Evolutionary conservation across 2,113 vertebrate genomes (phyloP).

Genomic region (Toxostoma redivivum): DNA sequence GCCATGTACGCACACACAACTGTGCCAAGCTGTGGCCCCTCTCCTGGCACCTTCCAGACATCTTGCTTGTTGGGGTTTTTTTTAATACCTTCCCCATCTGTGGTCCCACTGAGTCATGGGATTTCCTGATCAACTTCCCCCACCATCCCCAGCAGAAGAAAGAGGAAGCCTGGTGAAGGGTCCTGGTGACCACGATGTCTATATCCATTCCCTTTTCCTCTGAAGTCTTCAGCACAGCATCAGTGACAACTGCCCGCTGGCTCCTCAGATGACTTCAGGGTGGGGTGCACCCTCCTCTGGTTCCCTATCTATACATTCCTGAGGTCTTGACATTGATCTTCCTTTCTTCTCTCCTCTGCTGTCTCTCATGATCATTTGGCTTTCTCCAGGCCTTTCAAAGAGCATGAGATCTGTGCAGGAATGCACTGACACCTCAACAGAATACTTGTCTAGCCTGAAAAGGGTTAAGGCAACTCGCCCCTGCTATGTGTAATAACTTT

Average conservation of each 20-base stretch:
- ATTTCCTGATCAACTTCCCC: constrained; percentile 46
- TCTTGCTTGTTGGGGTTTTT: not conserved
- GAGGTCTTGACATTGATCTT: not conserved
- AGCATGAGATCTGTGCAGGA: not conserved
- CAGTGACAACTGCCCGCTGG: not conserved
- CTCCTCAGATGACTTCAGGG: not conserved
- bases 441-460: not conserved
- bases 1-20: not conserved
- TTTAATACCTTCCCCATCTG: not conserved
- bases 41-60: not conserved
- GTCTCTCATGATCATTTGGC: not conserved
- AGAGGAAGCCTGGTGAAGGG: not conserved
- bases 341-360: not conserved
- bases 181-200: not conserved
- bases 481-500: not conserved
- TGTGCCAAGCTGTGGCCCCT: not conserved
- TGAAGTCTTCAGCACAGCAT: not conserved
- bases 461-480: not conserved
- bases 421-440: not conserved
- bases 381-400: not conserved
- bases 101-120: constrained; percentile 27
- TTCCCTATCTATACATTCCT: not conserved
- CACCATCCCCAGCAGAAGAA: not conserved
- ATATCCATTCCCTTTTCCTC: not conserved
- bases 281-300: not conserved